Conservation (phyloP, 2,888 invertebrate species). For the Netelia inedita region DNA sequence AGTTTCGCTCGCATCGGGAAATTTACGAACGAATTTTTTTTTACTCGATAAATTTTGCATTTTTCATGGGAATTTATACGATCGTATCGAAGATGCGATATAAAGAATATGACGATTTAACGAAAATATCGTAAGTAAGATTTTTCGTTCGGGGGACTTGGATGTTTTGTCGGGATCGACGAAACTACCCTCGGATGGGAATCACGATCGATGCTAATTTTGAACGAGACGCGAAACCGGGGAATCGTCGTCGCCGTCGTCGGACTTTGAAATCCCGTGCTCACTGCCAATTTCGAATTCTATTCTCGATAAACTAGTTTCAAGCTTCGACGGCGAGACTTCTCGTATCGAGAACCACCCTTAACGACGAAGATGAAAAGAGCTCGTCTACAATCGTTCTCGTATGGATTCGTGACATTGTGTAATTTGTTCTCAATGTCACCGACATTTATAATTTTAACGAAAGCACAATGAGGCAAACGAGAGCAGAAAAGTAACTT, state of each 20-base stretch:
- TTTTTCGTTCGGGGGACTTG: neutral
- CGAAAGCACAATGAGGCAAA: too few species aligned
- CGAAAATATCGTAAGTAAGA: neutral
- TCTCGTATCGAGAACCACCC: conserved; percentile 34
- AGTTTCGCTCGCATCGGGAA: neutral
- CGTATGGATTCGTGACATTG: neutral
- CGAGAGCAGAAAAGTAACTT: too few species aligned
- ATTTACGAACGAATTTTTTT: neutral
- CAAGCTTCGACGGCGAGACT: conserved; percentile 53
- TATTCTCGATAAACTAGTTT: conserved; percentile 68
- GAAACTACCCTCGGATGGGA: conserved; percentile 49
- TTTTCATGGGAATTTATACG: too few species aligned
- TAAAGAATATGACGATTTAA: neutral
- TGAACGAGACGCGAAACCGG: conserved; percentile 54
- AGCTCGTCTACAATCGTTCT: neutral
- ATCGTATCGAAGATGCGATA: too few species aligned
- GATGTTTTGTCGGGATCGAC: conserved; percentile 13
- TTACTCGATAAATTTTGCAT: too few species aligned
- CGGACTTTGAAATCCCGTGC: conserved; percentile 7
- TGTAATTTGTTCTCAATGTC: neutral
- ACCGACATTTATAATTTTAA: neutral
- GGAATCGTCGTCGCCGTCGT: conserved; percentile 39
- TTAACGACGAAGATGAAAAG: neutral
- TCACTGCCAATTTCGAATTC: conserved; percentile 64
- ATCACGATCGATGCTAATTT: conserved; percentile 66